Evolutionary conservation across 2,113 vertebrate species (phyloP), one percentile per base, ranked within the genome.

Genomic region (Pachypanchax playfairii): DNA sequence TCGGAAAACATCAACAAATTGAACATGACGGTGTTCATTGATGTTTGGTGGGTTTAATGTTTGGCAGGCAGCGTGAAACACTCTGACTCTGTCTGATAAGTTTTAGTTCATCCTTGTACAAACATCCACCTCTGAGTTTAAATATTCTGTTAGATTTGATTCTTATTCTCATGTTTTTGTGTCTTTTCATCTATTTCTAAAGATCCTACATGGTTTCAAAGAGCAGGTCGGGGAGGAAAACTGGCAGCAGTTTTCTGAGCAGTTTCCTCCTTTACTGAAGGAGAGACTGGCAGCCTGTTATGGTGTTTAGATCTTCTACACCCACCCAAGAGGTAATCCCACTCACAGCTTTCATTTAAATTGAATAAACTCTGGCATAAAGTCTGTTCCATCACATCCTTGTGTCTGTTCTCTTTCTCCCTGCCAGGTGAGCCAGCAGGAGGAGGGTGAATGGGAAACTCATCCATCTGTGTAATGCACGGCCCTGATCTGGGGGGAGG

Each of bases 231-330:
- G 95, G 10, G 95, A 95, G 84, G 95, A 97, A 61, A 97, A 96
- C 85, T 97, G 95, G 95, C 94, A 94, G 77, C 95, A 96, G 89
- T 97, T 97, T 75, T 97, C 95, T 0, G 95, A 97, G 88, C 95
- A 97, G 91, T 97, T 97, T 82, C 95, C 95, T 1, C 95, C 94
- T 2, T 91, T 95, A 86, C 92, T 97, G 73, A 97, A 97, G 87
- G 95, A 97, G 82, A 91, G 95, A 78, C 92, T 97, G 85, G 93
- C 94, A 59, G 95, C 94, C 38, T 96, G 95, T 91, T 97, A 97
- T 0, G 95, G 95, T 49, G 95, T 97, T 90, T 96, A 96, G 92
- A 87, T 60, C 68, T 82, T 70, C 75, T 63, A 88, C 78, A 72
- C 74, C 68, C 67, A 80, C 54, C 78, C 58, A 73, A 61, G 67